Percentiles rank a stretch among this genome's conserved stretches.
Conservation (phyloP, 2,888 invertebrate species). For the Drosophila suboccidentalis region DNA sequence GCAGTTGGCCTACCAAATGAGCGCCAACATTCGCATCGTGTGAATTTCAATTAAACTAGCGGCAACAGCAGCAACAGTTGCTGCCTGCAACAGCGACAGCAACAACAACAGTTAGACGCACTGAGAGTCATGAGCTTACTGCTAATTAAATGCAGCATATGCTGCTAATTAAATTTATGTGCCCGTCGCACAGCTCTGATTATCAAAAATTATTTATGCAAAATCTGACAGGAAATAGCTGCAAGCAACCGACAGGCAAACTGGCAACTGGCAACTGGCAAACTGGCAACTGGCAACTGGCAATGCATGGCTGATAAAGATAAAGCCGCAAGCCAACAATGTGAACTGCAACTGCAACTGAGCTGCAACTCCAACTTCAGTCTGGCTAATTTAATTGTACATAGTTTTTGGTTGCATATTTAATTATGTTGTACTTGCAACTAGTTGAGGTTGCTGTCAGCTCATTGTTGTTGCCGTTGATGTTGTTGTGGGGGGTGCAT, state of each 20-base stretch:
- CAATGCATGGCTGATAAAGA: conserved; percentile 57
- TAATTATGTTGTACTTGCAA: conserved; percentile 65
- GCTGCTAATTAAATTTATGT: conserved; percentile 79
- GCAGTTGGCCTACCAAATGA: conserved; percentile 77
- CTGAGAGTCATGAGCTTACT: conserved; percentile 61
- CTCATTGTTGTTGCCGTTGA: conserved; percentile 25
- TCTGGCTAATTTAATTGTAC: conserved; percentile 73
- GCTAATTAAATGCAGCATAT: conserved; percentile 73
- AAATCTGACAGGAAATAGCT: conserved; percentile 80
- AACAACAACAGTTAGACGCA: conserved; percentile 63
- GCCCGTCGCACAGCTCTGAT: conserved; percentile 77
- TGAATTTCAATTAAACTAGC: conserved; percentile 82
- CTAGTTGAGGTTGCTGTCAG: conserved; percentile 32
- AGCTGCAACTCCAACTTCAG: conserved; percentile 25
- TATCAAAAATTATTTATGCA: conserved; percentile 80
- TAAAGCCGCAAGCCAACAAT: conserved; percentile 44
- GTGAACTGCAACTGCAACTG: conserved; percentile 26
- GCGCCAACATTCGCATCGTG: conserved; percentile 75
- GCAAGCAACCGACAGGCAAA: conserved; percentile 48
- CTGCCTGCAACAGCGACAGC: conserved; percentile 15
- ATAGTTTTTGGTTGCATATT: conserved; percentile 72
- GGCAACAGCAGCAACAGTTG: conserved; percentile 26
- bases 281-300: conserved; percentile 30
- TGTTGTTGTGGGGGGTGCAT: conserved; percentile 22
- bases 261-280: conserved; percentile 34